Base-by-base conservation (phyloP, 2,888 invertebrate species). In the Odontocolon sp. region DNA sequence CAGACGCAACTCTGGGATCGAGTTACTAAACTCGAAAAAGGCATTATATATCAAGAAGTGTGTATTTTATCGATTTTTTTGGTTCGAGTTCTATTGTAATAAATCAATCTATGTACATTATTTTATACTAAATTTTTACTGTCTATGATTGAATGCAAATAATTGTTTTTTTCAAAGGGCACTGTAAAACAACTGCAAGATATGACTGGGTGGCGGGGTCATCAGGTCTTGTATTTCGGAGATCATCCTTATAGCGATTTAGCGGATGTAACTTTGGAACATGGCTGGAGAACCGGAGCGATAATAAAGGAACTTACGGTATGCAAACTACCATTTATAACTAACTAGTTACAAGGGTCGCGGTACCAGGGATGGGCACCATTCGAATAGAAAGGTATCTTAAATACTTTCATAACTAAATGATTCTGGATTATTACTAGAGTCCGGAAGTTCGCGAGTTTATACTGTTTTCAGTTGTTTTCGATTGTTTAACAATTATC, bases 241-340 rank as follows among this genome's bases (percentile, higher is more conserved):
- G 99, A 99, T 92, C 99, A 99, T 92, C 98, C 99, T 0, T 99
- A 98, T 91, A 97, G 95, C 86, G 99, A 99, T 91, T 93, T 99
- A 71, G 99, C 98, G 5, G 98, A 99, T 92, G 97, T 98, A 38
- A 98, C 98, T 0, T 91, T 98, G 33, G 96, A 98, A 88, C 98
- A 98, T 91, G 98, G 98, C 57, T 99, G 99, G 99, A 93, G 98
- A 82, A 99, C 99, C 2, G 99, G 98, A 0, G 99, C 99, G 36
- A 98, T 99, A 79, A 98, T 99, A 80, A 96, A 96, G 83, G 99
- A 99, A 91, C 91, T 99, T 42, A 95, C 95, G 84, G 98, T 98
- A 90, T 91, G 92, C 87, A 2, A 33, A 6, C 2, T 9, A 4
- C 47, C 23, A 21, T 47, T 5, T n/a, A n/a, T n/a, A n/a, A n/a